These are phyloP conservation scores for Montipora cactus DNA, from an alignment of 64 coral and sea anemone genomes.

Conservation along the genomic window DNA sequence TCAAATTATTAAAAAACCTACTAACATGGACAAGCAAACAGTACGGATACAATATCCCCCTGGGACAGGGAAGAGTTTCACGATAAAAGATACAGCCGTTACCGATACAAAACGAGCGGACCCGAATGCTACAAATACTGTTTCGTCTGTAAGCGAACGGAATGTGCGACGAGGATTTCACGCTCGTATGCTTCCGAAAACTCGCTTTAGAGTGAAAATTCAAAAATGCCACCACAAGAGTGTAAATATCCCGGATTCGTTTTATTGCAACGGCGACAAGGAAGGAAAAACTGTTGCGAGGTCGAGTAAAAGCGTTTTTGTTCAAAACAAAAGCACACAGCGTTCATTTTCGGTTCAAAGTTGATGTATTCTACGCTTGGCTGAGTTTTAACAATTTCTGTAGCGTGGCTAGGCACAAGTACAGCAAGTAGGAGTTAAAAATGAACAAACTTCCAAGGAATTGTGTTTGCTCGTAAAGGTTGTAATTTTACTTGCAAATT, in stretches of 20 bases:
- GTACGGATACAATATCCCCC: constrained; percentile 16
- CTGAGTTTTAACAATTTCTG: background rate
- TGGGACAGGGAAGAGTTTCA: constrained; percentile 28
- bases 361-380: background rate
- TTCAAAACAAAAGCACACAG: constrained; percentile 16
- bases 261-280: background rate
- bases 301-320: background rate
- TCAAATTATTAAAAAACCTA: background rate
- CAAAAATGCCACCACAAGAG: constrained; percentile 45
- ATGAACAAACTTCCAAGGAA: background rate
- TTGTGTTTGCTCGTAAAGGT: background rate
- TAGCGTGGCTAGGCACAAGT: too few relatives aligned
- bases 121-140: background rate
- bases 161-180: background rate
- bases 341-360: constrained; percentile 32
- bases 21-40: background rate
- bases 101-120: background rate
- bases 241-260: constrained; percentile 38
- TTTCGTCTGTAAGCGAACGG: background rate
- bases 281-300: background rate
- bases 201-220: constrained; percentile 49
- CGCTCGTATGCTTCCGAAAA: constrained; percentile 13
- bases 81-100: constrained; percentile 8
- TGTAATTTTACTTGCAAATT: constrained; percentile 21
- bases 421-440: too few relatives aligned